Base-by-base conservation (phyloP, 2,113 vertebrate genomes). In the Merops nubicus region DNA sequence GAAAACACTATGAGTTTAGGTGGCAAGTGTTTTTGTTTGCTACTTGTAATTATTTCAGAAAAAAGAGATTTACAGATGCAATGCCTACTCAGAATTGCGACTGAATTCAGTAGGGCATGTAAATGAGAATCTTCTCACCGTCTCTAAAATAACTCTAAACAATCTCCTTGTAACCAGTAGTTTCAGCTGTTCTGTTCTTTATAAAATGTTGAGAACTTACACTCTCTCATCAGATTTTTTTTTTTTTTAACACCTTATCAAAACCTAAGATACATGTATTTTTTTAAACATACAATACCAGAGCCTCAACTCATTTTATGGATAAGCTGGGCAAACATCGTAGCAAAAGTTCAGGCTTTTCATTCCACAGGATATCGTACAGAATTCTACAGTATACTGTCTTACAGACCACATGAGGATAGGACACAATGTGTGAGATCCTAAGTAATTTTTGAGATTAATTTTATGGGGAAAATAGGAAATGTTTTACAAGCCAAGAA, bases 401-500 rank as follows among this genome's bases (percentile, higher is more conserved):
- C 8, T 63, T 89, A 57, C 25, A 88, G 87, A 89, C 47, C 77
- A 53, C 79, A 68, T 91, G 93, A 82, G 33, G 18, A 45, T 51
- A 65, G 14, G 15, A 63, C 17, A 45, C 36, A 40, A 65, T 79
- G 22, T 42, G 7, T 47, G 83, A 64, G 53, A 91, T 85, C 79
- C 75, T 43, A 92, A 88, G 47, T 63, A 8, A 33, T 74, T 74
- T 76, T 89, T 85, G 6, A 85, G 33, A 60, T 95, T 54, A 88
- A 43, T 93, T 93, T 33, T 64, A 85, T 91, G 7, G 36, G 85
- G 67, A 76, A 88, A 73, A 62, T 60, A 85, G 54, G 76, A 93
- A 95, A 54, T 12, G 19, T 33, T 65, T 36, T 75, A 20, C 45
- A 89, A 59, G 18, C 51, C 28, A 76, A 68, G 33, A 36, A 34